Base-by-base conservation (phyloP, 2,888 invertebrate species). In the Pachydiplax longipennis region DNA sequence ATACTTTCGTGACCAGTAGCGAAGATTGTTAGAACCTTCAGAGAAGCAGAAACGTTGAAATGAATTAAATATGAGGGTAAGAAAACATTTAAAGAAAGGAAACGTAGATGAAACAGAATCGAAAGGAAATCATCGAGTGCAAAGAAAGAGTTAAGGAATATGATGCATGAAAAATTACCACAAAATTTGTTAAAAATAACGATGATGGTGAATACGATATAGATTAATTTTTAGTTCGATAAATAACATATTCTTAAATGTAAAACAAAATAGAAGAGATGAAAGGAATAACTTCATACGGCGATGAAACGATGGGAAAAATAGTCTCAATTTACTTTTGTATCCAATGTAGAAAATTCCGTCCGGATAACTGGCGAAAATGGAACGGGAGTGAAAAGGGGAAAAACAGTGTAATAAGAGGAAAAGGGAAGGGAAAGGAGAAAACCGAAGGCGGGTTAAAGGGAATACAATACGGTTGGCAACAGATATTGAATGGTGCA, bases 401-500 rank as follows among this genome's bases (percentile, higher is more conserved):
- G 35, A 15, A 18, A 31, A 61, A 35, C 2, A 13, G 61, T 1
- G n/a, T 18, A n/a, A 35, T 18, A 65, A 61, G 12, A 40, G 35
- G 2, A 44, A 37, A 22, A 22, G 40, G 22, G 40, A 18, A n/a
- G 73, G 73, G 31, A 73, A 73, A 13, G 65, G n/a, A 48, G n/a
- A 44, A 58, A 35, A 8, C 5, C 31, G 83, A 83, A 35, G 58
- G 58, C 35, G 87, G 61, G 87, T 87, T 87, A 87, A 87, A 87
- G 87, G 58, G 61, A 87, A 87, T 61, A 58, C 83, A 53, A 35
- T n/a, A 83, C 83, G 83, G 87, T 87, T 87, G 87, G 87, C 61
- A 87, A 87, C 87, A 87, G 87, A 87, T 87, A 87, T 87, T 87
- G 87, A 87, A 87, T 87, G 87, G 87, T 87, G 87, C 87, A 87